Percentiles rank a stretch among this genome's conserved stretches.
These are phyloP conservation scores for Etheostoma cragini DNA, from an alignment of 2,113 vertebrate species.

Conservation along the genomic window DNA sequence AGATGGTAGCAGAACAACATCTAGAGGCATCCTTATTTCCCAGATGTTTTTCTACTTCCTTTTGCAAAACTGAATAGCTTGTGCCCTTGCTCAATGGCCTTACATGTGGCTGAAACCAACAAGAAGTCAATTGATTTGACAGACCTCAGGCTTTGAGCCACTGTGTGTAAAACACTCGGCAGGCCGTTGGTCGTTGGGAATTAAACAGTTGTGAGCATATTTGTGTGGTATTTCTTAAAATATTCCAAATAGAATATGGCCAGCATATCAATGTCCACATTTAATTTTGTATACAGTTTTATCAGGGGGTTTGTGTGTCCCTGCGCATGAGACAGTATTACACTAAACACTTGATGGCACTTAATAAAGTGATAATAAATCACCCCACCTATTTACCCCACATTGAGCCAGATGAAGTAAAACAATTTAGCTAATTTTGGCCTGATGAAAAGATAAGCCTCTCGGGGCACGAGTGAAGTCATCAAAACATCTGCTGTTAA, in stretches of 20 bases:
- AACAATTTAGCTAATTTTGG: slow-evolving; percentile 63
- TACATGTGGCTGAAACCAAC: slow-evolving; percentile 42
- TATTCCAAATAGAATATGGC: not conserved
- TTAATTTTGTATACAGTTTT: not conserved
- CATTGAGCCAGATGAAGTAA: slow-evolving; percentile 62
- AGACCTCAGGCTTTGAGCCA: slow-evolving; percentile 46
- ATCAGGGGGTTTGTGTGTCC: not conserved
- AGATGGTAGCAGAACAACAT: slow-evolving; percentile 73
- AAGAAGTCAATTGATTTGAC: slow-evolving; percentile 56
- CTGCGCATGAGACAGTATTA: not conserved
- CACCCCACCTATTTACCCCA: slow-evolving; percentile 67
- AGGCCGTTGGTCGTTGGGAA: slow-evolving; percentile 21
- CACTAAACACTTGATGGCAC: slow-evolving; percentile 22
- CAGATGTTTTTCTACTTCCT: slow-evolving; percentile 64
- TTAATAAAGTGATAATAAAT: slow-evolving; percentile 63
- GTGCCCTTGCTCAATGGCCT: slow-evolving; percentile 49
- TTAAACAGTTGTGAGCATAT: not conserved
- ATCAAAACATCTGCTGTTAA: slow-evolving; percentile 68
- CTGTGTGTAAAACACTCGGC: slow-evolving; percentile 45
- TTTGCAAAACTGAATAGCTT: slow-evolving; percentile 46
- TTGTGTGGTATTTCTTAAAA: not conserved
- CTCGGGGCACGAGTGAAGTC: slow-evolving; percentile 55
- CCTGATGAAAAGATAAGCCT: slow-evolving; percentile 57
- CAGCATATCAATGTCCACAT: not conserved
- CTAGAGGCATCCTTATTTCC: slow-evolving; percentile 64